Evolutionary conservation across 2,113 vertebrate genomes (phyloP).

Genomic region (Argyrosomus japonicus): DNA sequence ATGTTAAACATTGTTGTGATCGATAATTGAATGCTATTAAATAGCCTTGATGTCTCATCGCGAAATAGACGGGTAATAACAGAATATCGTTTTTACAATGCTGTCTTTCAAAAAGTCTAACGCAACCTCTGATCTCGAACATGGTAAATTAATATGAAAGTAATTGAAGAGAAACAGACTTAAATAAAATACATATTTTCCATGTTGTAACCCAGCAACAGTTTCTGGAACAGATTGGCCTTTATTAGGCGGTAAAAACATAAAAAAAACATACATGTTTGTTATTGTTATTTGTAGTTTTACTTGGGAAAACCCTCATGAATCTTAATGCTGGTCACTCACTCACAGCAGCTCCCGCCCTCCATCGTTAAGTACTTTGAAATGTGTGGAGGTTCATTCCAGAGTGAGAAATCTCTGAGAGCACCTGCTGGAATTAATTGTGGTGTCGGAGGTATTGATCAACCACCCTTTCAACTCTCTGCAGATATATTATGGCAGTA

Average conservation of each 20-base stretch:
- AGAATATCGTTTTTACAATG: too few relatives aligned
- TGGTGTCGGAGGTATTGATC: conserved; percentile 69
- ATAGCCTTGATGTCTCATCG: too few relatives aligned
- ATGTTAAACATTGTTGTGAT: too few relatives aligned
- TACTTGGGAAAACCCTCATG: neutral
- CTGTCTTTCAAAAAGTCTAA: too few relatives aligned
- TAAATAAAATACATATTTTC: neutral
- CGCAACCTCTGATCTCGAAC: too few relatives aligned
- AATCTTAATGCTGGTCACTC: neutral
- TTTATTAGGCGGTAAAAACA: neutral
- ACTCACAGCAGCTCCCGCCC: neutral
- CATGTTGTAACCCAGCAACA: neutral
- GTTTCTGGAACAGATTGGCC: neutral
- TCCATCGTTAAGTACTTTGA: conserved; percentile 27
- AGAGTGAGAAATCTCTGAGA: conserved; percentile 50
- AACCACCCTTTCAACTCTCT: conserved; percentile 51
- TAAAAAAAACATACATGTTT: too few relatives aligned
- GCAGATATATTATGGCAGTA: conserved; percentile 67
- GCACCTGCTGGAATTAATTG: conserved; percentile 56
- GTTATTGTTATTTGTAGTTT: neutral
- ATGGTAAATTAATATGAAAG: too few relatives aligned
- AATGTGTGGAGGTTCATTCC: neutral
- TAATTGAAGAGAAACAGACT: neutral
- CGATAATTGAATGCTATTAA: too few relatives aligned
- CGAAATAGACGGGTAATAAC: too few relatives aligned